phyloP scores from a whole-genome alignment of 2,113 vertebrate genomes.

The Pimephales promelas region DNA sequence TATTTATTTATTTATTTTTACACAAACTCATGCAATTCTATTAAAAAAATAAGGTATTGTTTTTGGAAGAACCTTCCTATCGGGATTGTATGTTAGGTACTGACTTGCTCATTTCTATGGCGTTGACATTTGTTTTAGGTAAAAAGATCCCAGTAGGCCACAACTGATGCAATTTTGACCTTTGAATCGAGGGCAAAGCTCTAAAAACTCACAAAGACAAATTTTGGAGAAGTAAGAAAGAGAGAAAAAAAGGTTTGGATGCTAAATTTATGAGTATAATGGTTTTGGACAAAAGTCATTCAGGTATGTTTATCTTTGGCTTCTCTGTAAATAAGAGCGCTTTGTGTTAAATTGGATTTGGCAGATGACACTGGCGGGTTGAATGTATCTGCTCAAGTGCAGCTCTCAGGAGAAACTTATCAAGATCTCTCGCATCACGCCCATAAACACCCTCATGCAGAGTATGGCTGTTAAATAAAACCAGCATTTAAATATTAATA shows the following conservation, averaged over 20 bases:
- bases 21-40: neutral
- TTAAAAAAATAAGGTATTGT: neutral
- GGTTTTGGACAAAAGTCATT: slow-evolving; percentile 64
- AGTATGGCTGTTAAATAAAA: slow-evolving; percentile 64
- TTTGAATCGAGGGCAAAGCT: neutral
- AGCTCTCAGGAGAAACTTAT: slow-evolving; percentile 66
- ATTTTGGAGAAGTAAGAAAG: slow-evolving; percentile 41
- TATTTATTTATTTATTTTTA: too few relatives aligned
- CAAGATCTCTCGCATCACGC: slow-evolving; percentile 65
- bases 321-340: slow-evolving; percentile 64
- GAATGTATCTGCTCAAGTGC: slow-evolving; percentile 64
- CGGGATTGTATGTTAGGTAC: neutral
- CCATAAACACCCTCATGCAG: slow-evolving; percentile 61
- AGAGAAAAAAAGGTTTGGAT: slow-evolving; percentile 11
- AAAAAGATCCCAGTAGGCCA: neutral
- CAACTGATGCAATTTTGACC: neutral
- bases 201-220: slow-evolving; percentile 33
- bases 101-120: neutral
- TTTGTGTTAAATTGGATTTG: slow-evolving; percentile 68
- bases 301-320: slow-evolving; percentile 63
- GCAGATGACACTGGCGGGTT: slow-evolving; percentile 63
- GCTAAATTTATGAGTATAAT: slow-evolving; percentile 56
- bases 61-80: neutral
- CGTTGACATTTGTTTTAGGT: neutral
- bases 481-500: slow-evolving; percentile 71